phyloP scores from a whole-genome alignment of 2,113 vertebrate genomes.

The Eublepharis macularius region DNA sequence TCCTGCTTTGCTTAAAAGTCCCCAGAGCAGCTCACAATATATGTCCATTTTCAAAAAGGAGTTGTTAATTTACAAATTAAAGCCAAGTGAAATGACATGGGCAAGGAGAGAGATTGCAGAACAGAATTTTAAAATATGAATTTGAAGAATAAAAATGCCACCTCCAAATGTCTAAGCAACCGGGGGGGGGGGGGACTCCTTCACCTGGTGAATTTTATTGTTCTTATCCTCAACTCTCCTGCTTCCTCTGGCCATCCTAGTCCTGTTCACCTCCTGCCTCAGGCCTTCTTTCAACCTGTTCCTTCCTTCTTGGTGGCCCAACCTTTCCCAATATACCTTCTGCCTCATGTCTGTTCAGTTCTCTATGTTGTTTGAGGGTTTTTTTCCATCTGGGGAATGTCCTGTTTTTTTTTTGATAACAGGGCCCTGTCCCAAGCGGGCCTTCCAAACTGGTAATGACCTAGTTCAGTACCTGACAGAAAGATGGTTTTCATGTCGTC shows the following conservation, averaged over 20 bases:
- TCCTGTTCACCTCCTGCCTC: not conserved
- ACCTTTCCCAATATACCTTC: not conserved
- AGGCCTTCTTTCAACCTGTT: not conserved
- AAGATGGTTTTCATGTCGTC: not conserved
- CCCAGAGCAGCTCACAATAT: too few species aligned
- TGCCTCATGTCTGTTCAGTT: not conserved
- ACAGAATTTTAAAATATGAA: too few species aligned
- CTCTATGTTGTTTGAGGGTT: not conserved
- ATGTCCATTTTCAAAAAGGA: too few species aligned
- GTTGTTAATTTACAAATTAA: too few species aligned
- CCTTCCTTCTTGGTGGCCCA: not conserved
- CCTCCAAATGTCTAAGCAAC: too few species aligned
- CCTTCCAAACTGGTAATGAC: not conserved
- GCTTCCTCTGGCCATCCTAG: not conserved
- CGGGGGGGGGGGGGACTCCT: too few species aligned
- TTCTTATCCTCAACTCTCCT: not conserved
- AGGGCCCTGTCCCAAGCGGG: not conserved
- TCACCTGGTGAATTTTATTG: too few species aligned
- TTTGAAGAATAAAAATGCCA: too few species aligned
- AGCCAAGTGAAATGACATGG: too few species aligned
- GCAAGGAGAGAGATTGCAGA: too few species aligned
- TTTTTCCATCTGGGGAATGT: not conserved
- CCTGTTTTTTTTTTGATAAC: not conserved
- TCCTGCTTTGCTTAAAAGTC: too few species aligned
- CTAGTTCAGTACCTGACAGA: not conserved